Evolutionary conservation across 1,140 invertebrate genomes (phyloP).

Genomic region (Gonatopus flavifemur): DNA sequence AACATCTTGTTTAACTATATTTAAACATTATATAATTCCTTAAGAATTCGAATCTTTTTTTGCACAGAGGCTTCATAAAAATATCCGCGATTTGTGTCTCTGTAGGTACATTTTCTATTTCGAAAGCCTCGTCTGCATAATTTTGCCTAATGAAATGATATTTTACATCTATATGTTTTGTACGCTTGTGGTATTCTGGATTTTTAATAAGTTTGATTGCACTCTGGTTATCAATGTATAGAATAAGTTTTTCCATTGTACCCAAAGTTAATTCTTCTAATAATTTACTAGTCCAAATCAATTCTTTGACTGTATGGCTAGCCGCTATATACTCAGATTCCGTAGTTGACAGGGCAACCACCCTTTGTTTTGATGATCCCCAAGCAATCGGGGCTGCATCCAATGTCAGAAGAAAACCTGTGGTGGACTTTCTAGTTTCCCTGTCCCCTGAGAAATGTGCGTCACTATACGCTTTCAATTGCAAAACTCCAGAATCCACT

Average conservation of each 20-base stretch:
- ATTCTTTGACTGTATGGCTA: too few species aligned
- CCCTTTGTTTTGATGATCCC: slow-evolving; percentile 13
- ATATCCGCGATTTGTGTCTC: slow-evolving; percentile 30
- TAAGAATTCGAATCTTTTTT: too few species aligned
- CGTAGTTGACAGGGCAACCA: too few species aligned
- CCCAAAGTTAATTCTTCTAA: too few species aligned
- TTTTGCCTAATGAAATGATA: slow-evolving; percentile 31
- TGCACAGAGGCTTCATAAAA: slow-evolving; percentile 24
- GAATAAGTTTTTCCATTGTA: slow-evolving; percentile 12
- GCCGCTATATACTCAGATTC: slow-evolving; percentile 48
- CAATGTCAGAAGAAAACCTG: slow-evolving; percentile 27
- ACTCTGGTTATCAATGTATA: too few species aligned
- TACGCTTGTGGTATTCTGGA: too few species aligned
- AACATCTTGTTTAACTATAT: too few species aligned
- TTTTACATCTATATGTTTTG: slow-evolving; percentile 35
- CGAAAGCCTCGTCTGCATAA: slow-evolving; percentile 15
- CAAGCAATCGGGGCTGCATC: slow-evolving; percentile 20
- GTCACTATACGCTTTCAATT: slow-evolving; percentile 41
- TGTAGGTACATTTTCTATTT: slow-evolving; percentile 20
- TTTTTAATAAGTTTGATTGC: too few species aligned
- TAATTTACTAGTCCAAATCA: too few species aligned
- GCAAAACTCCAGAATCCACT: background rate
- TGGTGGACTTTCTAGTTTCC: slow-evolving; percentile 31
- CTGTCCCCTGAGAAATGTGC: slow-evolving; percentile 43
- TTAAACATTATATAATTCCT: too few species aligned